Conservation (phyloP, 2,113 vertebrate genomes). For the Mastomys coucha region DNA sequence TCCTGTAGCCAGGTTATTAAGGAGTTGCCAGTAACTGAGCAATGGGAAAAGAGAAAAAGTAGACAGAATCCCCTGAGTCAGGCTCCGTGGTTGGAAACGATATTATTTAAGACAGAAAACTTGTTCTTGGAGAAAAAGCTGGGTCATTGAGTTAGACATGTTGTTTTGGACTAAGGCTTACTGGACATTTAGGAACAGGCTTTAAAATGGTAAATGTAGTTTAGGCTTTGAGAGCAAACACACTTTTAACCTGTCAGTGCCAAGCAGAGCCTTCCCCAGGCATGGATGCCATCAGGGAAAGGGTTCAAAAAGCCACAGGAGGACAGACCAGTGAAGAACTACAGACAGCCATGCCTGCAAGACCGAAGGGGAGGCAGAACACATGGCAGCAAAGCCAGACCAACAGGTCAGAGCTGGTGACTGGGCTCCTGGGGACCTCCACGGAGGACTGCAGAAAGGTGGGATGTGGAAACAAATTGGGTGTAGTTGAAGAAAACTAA, state of each 20-base stretch:
- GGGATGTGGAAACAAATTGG: background rate
- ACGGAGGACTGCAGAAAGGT: background rate
- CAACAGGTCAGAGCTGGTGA: rapidly evolving
- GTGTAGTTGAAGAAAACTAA: background rate
- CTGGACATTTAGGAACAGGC: background rate
- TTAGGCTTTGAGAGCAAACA: background rate
- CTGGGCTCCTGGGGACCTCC: background rate
- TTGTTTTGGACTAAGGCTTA: background rate
- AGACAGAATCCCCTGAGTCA: background rate
- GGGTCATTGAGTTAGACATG: background rate
- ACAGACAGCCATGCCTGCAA: background rate
- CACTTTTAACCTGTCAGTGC: background rate
- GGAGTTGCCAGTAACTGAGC: background rate
- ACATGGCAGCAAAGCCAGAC: background rate
- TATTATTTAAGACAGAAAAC: background rate
- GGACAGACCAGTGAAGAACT: too few species aligned
- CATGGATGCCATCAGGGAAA: background rate
- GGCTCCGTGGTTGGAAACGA: too few species aligned
- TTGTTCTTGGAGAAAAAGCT: background rate
- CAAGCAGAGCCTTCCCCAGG: background rate
- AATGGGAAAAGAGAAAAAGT: background rate
- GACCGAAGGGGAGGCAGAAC: background rate
- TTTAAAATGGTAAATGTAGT: background rate
- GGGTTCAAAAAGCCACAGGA: too few species aligned
- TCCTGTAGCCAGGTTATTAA: background rate